Percentiles rank a stretch among this genome's conserved stretches.
Evolutionary conservation across 2,113 vertebrate genomes (phyloP).

Genomic region (Theristicus caerulescens): DNA sequence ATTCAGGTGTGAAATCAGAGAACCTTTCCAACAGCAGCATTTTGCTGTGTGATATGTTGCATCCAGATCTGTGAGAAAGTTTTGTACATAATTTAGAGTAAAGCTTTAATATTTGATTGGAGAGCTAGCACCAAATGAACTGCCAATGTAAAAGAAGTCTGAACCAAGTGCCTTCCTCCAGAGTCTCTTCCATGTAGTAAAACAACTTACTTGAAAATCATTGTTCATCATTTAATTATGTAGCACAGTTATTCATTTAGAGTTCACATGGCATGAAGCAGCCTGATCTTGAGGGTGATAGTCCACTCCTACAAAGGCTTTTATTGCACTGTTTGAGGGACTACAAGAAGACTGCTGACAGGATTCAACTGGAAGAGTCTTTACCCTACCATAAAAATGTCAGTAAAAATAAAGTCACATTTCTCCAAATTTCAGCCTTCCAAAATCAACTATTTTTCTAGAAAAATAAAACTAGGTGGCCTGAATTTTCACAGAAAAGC

Average conservation of each 20-base stretch:
- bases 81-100: not conserved
- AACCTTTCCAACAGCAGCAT: not conserved
- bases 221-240: not conserved
- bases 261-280: not conserved
- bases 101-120: conserved; percentile 8
- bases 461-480: not conserved
- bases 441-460: not conserved
- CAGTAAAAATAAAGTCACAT: not conserved
- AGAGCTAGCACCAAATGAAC: not conserved
- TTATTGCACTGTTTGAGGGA: not conserved
- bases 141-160: rapidly evolving
- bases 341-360: not conserved
- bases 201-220: not conserved
- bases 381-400: not conserved
- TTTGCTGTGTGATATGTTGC: not conserved
- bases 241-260: not conserved
- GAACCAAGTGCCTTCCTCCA: not conserved
- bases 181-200: not conserved
- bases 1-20: conserved; percentile 8
- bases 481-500: not conserved
- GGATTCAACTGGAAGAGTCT: not conserved
- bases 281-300: not conserved
- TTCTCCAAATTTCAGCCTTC: not conserved
- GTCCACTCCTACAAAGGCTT: not conserved
- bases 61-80: not conserved